Base-by-base conservation (phyloP, 2,888 invertebrate genomes). In the Cartodere bifasciata region DNA sequence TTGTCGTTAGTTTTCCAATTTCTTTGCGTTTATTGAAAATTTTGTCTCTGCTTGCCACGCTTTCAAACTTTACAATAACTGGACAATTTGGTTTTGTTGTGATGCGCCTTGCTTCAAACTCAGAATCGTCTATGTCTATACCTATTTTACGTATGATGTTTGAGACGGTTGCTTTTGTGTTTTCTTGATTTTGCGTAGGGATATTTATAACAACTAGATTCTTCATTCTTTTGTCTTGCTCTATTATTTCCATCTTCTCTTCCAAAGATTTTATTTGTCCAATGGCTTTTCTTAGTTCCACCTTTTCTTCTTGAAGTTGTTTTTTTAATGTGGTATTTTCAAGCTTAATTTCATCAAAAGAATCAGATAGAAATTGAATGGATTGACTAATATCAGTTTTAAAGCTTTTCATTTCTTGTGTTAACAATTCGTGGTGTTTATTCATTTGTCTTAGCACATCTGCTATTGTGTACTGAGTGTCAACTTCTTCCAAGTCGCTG, bases 81-180 rank as follows among this genome's bases (percentile, higher is more conserved):
- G 27, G 27, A 13, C 13, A 16, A 10, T 27, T 27, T 10, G 16
- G 17, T 20, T 27, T 16, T 4, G 12, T 27, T 27, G 27, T 13
- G 7, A 27, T 6, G 7, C 27, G 27, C 7, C 3, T 4, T 16
- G 27, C 12, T 7, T 9, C 5, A 13, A 16, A 27, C 6, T 27
- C 27, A 16, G 12, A 4, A 6, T 2, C 9, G 16, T 2, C 13
- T 2, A 13, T 9, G 7, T 6, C 4, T 4, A 16, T 13, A 4
- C 16, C 16, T 4, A 27, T 5, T 4, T 16, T 16, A 13, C 13
- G 12, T 16, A 27, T 5, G 9, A 27, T 27, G 4, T 16, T 27
- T 3, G 6, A 17, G 3, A 27, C 27, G 9, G 20, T 17, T n/a
- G 12, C 16, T 17, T 11, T 11, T 4, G 27, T 9, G 9, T 11